Evolutionary conservation across 1,140 invertebrate genomes (phyloP), one percentile per base, ranked within the genome.

Genomic region (Asobara japonica): DNA sequence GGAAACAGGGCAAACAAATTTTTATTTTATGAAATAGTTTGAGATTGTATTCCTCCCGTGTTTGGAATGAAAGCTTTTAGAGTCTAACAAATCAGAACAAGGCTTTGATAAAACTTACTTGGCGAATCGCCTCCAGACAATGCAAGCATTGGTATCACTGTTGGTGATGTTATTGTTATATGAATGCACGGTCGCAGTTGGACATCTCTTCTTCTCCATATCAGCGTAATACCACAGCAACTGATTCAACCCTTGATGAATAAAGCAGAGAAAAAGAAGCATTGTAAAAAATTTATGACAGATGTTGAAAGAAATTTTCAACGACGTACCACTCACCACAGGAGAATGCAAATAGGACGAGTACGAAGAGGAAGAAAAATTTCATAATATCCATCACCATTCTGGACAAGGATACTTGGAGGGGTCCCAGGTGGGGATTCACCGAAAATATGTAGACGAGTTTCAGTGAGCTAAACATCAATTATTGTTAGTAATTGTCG

Each of bases 321-420:
- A 65, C 62, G 68, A 75, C 70, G 64, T 69, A 65, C 38, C 71
- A 90, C 91, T 91, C 84, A 96, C 98, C 98, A 88, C 95, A 99
- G 5, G 94, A 98, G 86, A 99, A 99, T 11, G 97, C 97, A 85
- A 99, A 98, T n/a, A 98, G 90, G 0, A 98, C 97, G 20, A 99
- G 89, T 36, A 97, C 93, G 86, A 97, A 98, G 65, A 99, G 90
- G 78, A 98, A 96, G 85, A 97, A 96, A 87, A 98, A 99, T 86
- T 98, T 98, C 89, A 98, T 93, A 61, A 99, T 98, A 85, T 99
- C 97, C 89, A 98, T 94, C 69, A 99, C 96, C 97, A 99, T 99
- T 76, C 97, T 90, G 61, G 96, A 98, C 20, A 99, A 89, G 7
- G 96, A 98, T 61, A 99, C 98, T 90, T 99, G 98, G 67, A 99